Percentiles rank a stretch among this genome's conserved stretches.
Conservation (phyloP, 2,113 vertebrate species). For the Leucopsar rothschildi region DNA sequence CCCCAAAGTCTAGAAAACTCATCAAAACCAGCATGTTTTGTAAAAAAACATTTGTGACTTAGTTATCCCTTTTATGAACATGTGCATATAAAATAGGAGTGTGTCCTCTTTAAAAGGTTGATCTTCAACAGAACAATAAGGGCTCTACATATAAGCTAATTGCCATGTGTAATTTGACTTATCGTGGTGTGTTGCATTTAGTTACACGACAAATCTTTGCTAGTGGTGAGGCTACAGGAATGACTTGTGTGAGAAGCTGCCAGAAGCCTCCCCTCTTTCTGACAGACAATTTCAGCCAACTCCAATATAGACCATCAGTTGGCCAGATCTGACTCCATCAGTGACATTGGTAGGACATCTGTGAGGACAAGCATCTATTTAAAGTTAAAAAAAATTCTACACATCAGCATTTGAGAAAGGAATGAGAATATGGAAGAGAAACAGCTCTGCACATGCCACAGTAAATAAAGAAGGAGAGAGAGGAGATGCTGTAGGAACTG, state of each 20-base stretch:
- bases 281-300: background rate
- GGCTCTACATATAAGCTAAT: background rate
- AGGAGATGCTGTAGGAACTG: accelerated
- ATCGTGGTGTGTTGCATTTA: background rate
- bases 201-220: background rate
- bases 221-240: accelerated
- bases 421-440: background rate
- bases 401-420: background rate
- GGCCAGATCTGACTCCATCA: background rate
- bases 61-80: background rate
- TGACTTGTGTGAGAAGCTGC: background rate
- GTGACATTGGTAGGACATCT: background rate
- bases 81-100: background rate
- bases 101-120: background rate
- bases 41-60: background rate
- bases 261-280: background rate
- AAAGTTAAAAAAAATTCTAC: background rate
- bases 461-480: background rate
- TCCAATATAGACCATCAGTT: accelerated
- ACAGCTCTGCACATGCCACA: background rate
- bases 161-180: background rate
- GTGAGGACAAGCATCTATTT: background rate
- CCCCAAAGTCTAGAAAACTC: background rate
- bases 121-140: background rate
- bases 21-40: background rate